Evolutionary conservation across 2,888 invertebrate genomes (phyloP).

Genomic region (Diadromus collaris): DNA sequence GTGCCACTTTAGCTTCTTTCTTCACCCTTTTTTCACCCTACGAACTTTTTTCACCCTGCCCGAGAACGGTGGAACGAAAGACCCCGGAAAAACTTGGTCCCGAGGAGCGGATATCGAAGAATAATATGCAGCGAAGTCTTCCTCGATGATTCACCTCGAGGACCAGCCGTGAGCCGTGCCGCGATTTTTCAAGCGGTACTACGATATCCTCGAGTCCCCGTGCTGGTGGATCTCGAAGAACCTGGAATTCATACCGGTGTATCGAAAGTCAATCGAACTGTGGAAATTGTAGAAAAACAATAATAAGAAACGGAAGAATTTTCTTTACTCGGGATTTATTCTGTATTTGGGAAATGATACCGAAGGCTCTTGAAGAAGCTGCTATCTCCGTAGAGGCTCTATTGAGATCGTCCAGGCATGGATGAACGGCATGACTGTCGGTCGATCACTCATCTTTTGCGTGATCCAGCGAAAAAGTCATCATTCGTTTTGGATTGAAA

Average conservation of each 20-base stretch:
- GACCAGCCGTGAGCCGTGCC: background rate
- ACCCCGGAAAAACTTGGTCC: conserved; percentile 20
- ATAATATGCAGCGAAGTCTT: conserved; percentile 48
- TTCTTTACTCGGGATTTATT: background rate
- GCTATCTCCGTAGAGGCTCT: too few species aligned
- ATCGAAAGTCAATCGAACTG: conserved; percentile 21
- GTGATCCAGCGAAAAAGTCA: background rate
- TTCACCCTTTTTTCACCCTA: conserved; percentile 14
- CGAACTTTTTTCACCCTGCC: conserved; percentile 14
- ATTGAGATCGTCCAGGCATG: too few species aligned
- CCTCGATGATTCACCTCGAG: conserved; percentile 29
- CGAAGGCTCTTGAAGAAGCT: background rate
- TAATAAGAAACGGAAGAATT: conserved; percentile 21
- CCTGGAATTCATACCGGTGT: background rate
- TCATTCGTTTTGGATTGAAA: background rate
- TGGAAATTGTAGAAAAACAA: conserved; percentile 36
- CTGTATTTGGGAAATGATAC: background rate
- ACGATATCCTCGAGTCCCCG: background rate
- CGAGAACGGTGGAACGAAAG: conserved; percentile 1
- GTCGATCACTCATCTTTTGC: too few species aligned
- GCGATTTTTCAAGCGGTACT: conserved; percentile 11
- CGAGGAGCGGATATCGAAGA: conserved; percentile 50
- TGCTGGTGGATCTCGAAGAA: background rate
- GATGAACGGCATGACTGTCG: too few species aligned
- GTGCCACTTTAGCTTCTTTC: conserved; percentile 7